Evolutionary conservation across 2,113 vertebrate species (phyloP), one percentile per base, ranked within the genome.

Genomic region (Proteles cristata): DNA sequence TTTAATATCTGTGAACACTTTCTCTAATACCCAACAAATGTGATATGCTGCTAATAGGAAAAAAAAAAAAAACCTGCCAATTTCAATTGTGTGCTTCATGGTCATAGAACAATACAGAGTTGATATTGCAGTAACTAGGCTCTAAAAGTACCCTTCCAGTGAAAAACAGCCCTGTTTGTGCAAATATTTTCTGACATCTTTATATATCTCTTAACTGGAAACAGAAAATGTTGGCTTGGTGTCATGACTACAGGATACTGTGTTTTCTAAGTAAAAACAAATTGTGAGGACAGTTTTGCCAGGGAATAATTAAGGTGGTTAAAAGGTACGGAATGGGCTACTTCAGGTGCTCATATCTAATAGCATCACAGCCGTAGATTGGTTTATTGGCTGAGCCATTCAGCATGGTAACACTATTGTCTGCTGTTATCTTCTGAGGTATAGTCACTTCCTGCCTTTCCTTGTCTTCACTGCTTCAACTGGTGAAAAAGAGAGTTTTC

Each of bases 121-220:
- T 97, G 85, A 95, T 97, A 95, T 88, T 97, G 61, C 43, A 90
- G 89, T 96, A 39, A 10, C 83, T 61, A 86, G 79, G 26, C 90
- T 96, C 4, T 94, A 33, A 94, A 97, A 95, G 89, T 95, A 53
- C 74, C 73, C 66, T 89, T 93, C 89, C 98, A 98, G 97, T 98
- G 96, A 96, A 96, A 98, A 98, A n/a, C 95, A 98, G 94, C 86
- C 88, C 81, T 10, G 33, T 94, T 97, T 93, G 98, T 88, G 96
- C 95, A 98, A 89, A 90, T 97, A 80, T 76, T 98, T 84, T 97
- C 93, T 97, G 96, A 73, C 96, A 96, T 96, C 94, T 97, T 97
- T 97, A 63, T 85, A 58, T 65, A 92, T 96, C 94, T 95, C 96
- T 90, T 98, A 98, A 98, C 94, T 96, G 86, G 96, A 97, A 98